Percentiles rank a stretch among this genome's conserved stretches.
Evolutionary conservation across 2,797 vertebrate genomes (phyloP).

Genomic region (Lutra lutra): DNA sequence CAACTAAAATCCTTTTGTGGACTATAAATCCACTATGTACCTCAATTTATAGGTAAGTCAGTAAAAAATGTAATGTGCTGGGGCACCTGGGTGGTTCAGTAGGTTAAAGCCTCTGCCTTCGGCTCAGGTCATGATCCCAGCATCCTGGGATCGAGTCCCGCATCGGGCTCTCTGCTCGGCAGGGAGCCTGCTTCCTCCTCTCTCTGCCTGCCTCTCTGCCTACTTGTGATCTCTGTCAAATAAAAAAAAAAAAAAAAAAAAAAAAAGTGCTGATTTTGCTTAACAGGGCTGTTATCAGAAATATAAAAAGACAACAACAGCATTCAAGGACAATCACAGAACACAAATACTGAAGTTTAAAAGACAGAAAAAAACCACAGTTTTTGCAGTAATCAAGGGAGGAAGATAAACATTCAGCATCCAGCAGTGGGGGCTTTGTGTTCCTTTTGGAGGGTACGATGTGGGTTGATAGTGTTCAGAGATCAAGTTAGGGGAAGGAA

Average conservation of each 20-base stretch:
- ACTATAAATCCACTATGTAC: not conserved
- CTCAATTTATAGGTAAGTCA: not conserved
- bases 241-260: not conserved
- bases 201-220: too few relatives aligned
- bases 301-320: not conserved
- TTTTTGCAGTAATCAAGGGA: not conserved
- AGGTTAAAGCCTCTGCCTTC: too few relatives aligned
- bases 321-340: not conserved
- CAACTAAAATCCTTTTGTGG: not conserved
- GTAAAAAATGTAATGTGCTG: not conserved
- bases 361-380: not conserved
- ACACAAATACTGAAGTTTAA: not conserved
- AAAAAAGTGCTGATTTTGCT: not conserved
- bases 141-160: too few relatives aligned
- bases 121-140: too few relatives aligned
- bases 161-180: too few relatives aligned
- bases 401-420: not conserved
- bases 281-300: not conserved
- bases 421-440: not conserved
- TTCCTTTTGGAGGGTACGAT: not conserved
- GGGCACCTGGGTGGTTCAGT: too few relatives aligned
- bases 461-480: not conserved
- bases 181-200: too few relatives aligned
- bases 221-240: too few relatives aligned
- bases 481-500: not conserved